Conservation (phyloP, 2,888 invertebrate genomes). For the Bombylius discolor region DNA sequence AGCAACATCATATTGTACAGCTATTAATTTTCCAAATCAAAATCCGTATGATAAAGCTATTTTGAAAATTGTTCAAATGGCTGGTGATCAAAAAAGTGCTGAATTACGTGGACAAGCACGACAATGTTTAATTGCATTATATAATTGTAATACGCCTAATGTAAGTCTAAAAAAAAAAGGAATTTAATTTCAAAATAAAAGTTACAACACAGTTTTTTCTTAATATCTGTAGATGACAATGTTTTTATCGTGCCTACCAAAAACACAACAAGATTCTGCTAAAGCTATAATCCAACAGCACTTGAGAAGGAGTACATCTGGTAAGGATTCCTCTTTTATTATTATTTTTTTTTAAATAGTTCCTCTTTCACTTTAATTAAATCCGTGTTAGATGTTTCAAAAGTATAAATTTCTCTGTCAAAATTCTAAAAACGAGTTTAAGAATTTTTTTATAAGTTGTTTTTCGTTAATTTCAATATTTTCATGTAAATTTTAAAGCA, state of each 20-base stretch:
- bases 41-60: constrained; percentile 51
- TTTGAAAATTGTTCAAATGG: constrained; percentile 56
- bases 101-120: constrained; percentile 55
- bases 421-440: not conserved
- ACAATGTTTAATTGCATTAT: constrained; percentile 68
- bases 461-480: too few species aligned
- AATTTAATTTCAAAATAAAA: not conserved
- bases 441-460: too few species aligned
- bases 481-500: not conserved
- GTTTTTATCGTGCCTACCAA: constrained; percentile 57
- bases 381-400: not conserved
- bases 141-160: constrained; percentile 75
- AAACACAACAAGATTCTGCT: constrained; percentile 59
- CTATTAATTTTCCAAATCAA: constrained; percentile 34
- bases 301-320: constrained; percentile 50
- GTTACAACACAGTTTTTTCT: not conserved
- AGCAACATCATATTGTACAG: constrained; percentile 48
- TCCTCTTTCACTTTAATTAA: not conserved
- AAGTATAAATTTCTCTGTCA: not conserved
- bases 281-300: constrained; percentile 60
- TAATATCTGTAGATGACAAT: constrained; percentile 56
- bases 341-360: not conserved
- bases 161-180: constrained; percentile 26
- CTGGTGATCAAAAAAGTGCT: constrained; percentile 52
- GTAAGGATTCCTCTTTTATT: constrained; percentile 16